Evolutionary conservation across 2,113 vertebrate species (phyloP), one percentile per base, ranked within the genome.

Genomic region (Neotragus moschatus): DNA sequence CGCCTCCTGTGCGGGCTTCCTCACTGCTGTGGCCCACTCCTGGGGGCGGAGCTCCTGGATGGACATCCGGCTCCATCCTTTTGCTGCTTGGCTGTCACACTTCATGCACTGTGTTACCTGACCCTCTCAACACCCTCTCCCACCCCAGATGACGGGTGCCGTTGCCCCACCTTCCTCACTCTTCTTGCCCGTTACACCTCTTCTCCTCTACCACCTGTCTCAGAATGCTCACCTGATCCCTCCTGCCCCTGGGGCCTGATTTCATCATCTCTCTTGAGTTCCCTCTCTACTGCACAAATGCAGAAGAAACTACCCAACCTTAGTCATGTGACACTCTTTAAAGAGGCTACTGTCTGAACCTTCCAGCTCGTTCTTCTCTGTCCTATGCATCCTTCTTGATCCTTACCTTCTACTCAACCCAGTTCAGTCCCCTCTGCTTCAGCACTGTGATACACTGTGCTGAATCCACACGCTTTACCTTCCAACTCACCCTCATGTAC

Each of bases 401-500:
- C 36, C 70, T 5, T 14, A 7, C 10, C 60, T 12, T 0, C 43
- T 15, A 21, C 39, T 43, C 26, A 7, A 2, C 17, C 11, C 53
- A 3, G 23, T 14, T n/a, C 25, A 15, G 55, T 7, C 5, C 0
- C 53, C 81, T 51, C 12, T 84, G 58, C 80, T 14, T 86, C n/a
- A 66, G 17, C 63, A 66, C 16, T 43, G n/a, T 39, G 77, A 75
- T 5, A 39, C 2, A 7, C 5, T 33, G 2, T 26, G 33, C 30
- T n/a, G 56, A 39, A 10, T 51, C 51, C 16, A 0, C 45, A 58
- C 1, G 0, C 36, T 85, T 10, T 28, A 0, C 33, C 26, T 49
- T n/a, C 30, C 2, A 10, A 0, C 28, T 39, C 9, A 10, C 2
- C 61, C 23, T 28, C 39, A 23, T 1, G 7, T 8, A 19, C 2